Base-by-base conservation (phyloP, 2,888 invertebrate species). In the Tenodera sinensis region DNA sequence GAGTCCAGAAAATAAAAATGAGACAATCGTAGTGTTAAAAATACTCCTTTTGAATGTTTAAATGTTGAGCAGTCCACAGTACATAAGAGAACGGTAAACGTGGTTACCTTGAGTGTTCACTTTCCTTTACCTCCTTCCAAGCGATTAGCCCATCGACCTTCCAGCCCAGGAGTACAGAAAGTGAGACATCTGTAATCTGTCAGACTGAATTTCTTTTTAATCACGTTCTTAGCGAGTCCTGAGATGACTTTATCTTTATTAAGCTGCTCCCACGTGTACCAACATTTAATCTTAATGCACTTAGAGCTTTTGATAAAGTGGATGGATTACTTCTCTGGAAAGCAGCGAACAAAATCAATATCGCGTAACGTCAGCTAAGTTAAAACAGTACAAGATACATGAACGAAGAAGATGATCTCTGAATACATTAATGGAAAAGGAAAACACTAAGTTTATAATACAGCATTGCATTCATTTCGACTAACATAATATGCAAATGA, bases 11-110 rank as follows among this genome's bases (percentile, higher is more conserved):
- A 9, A 1, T 1, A 42, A 12, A 42, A 42, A 1, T 42, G 1
- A 12, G 9, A 1, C 2, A 1, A 9, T 42, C 2, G 1, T 42
- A 12, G 9, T 9, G 1, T n/a, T n/a, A n/a, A n/a, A n/a, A n/a
- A n/a, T n/a, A n/a, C n/a, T n/a, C n/a, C n/a, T n/a, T n/a, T n/a
- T n/a, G n/a, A n/a, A n/a, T n/a, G n/a, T n/a, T n/a, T n/a, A n/a
- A 2, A 42, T 42, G 42, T 42, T 42, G 1, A 42, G 42, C 12
- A 12, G 12, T 42, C 12, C 6, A 1, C 34, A 42, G 1, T 2
- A 42, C 12, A 42, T 9, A 9, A 42, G 9, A 42, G 42, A 1
- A 12, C 1, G 12, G 0, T 0, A 42, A 12, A 0, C 2, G 0
- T 42, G 42, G 1, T 42, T 71, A 71, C 15, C 54, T 71, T 71